A percentile compares a stretch with the other conserved stretches of the same genome.
Evolutionary conservation across 2,797 vertebrate species (phyloP).

Genomic region (Urosaurus nigricauda): DNA sequence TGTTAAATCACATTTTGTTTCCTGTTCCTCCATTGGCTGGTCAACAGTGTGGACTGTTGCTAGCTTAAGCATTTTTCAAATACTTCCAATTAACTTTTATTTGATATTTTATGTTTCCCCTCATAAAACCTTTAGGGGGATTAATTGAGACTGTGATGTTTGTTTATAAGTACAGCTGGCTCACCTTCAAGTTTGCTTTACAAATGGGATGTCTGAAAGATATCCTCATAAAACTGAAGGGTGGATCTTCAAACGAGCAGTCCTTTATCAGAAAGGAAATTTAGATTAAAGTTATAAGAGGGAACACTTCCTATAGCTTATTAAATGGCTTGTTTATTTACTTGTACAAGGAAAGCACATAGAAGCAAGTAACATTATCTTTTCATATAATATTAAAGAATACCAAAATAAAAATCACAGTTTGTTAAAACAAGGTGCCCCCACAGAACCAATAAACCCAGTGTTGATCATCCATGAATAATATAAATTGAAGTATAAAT

Average conservation of each 20-base stretch:
- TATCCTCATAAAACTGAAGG: constrained; percentile 77
- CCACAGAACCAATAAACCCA: constrained; percentile 55
- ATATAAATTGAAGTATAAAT: constrained; percentile 49
- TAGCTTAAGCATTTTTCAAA: constrained; percentile 80
- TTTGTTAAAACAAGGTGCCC: constrained; percentile 44
- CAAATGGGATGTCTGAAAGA: constrained; percentile 78
- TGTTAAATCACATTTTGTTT: constrained; percentile 74
- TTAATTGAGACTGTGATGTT: constrained; percentile 84
- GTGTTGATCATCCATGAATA: constrained; percentile 33
- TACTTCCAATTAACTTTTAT: constrained; percentile 86
- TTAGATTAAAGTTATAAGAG: constrained; percentile 62
- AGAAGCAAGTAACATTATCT: constrained; percentile 28
- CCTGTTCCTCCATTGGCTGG: constrained; percentile 72
- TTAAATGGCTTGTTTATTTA: neutral
- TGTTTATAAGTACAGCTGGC: constrained; percentile 85
- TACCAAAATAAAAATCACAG: neutral
- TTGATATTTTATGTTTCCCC: constrained; percentile 88
- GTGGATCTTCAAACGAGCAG: constrained; percentile 72
- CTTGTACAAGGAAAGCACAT: neutral
- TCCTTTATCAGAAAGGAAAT: constrained; percentile 73
- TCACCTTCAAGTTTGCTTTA: constrained; percentile 81
- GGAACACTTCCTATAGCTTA: constrained; percentile 38
- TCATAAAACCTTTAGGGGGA: constrained; percentile 85
- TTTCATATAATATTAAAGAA: constrained; percentile 27
- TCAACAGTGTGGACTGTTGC: constrained; percentile 75